phyloP scores from a whole-genome alignment of 2,113 vertebrate genomes.

The Tachycineta bicolor region DNA sequence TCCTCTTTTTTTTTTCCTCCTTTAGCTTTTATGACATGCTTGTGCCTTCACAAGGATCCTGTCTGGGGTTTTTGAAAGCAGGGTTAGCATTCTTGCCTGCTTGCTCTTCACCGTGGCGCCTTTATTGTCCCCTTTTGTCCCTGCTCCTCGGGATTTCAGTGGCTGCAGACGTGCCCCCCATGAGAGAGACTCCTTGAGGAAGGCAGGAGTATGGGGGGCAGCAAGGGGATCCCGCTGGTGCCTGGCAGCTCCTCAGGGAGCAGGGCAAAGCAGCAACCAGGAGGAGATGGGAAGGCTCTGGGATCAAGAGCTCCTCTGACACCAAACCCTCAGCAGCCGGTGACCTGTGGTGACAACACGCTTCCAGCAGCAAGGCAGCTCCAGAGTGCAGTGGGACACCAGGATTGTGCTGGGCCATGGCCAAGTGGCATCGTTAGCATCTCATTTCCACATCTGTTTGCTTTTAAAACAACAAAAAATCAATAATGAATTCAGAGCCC shows the following conservation, averaged over 20 bases:
- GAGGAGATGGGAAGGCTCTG: neutral
- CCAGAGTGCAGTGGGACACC: neutral
- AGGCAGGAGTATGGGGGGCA: neutral
- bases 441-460: neutral
- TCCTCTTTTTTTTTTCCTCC: neutral
- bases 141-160: neutral
- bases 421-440: neutral
- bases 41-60: neutral
- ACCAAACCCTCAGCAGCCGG: neutral
- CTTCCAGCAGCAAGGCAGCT: neutral
- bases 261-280: neutral
- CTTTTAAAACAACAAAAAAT: neutral
- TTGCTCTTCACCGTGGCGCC: rapidly evolving
- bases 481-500: neutral
- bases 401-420: rapidly evolving
- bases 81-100: neutral
- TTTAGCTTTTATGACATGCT: neutral
- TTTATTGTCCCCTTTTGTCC: neutral
- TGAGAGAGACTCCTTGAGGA: neutral
- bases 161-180: neutral
- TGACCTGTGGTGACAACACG: neutral
- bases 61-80: neutral
- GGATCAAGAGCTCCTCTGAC: neutral
- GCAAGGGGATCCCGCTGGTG: neutral
- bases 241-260: neutral